Evolutionary conservation across 92 coral and sea anemone species (phyloP).

Genomic region (Zoanthus sociatus): DNA sequence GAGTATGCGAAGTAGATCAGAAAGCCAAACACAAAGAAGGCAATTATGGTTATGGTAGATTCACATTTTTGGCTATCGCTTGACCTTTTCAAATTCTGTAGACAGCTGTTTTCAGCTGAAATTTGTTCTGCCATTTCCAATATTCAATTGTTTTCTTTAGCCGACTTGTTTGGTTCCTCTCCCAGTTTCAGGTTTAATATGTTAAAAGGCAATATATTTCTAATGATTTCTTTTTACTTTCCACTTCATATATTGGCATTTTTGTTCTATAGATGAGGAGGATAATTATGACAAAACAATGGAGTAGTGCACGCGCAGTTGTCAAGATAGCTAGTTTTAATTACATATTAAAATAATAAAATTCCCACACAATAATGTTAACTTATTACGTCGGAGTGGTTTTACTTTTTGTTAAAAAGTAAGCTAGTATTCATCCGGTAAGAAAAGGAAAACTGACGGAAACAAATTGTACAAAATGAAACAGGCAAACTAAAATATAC

Average conservation of each 20-base stretch:
- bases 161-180: neutral
- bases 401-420: no score
- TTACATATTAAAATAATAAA: no score
- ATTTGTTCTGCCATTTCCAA: conserved; percentile 18
- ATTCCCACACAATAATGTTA: no score
- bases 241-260: neutral
- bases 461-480: no score
- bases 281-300: conserved; percentile 3
- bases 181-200: neutral
- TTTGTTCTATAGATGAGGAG: neutral
- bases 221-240: neutral
- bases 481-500: no score
- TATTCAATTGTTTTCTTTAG: neutral
- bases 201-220: neutral
- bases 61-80: conserved; percentile 10
- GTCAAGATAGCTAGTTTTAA: no score
- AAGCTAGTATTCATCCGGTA: no score
- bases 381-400: no score
- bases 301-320: neutral
- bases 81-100: conserved; percentile 12
- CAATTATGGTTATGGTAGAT: conserved; percentile 52
- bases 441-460: no score
- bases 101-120: conserved; percentile 28
- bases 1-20: conserved; percentile 84
- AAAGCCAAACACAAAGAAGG: conserved; percentile 86